Base-by-base conservation (phyloP, 2,888 invertebrate genomes). In the Eristalis arbustorum region DNA sequence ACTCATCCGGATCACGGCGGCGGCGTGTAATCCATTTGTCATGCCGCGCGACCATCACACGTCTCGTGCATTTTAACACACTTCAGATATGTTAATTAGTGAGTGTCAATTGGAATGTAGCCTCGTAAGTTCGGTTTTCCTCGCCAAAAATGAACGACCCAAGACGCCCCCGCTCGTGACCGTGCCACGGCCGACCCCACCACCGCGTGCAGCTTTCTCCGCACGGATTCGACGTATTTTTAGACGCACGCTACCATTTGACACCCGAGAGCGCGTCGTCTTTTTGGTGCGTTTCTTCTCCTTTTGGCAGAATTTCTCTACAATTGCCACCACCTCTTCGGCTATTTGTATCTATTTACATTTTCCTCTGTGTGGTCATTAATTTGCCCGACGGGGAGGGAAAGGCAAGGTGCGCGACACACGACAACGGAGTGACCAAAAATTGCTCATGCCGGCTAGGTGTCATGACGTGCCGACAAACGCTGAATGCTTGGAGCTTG, bases 171-270 rank as follows among this genome's bases (percentile, higher is more conserved):
- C 66, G 37, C 66, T 59, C 66, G 40, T 25, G 18, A 14, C 28
- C 31, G 57, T 74, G 74, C 59, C 64, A 57, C 67, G 37, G 31
- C 31, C 31, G 31, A 31, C 31, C 61, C 49, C 76, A 66, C 49
- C 76, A 66, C 23, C 68, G 11, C 11, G 4, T 28, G 42, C 49
- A 31, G 62, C 62, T 68, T 72, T 68, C 67, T 68, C 69, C 74
- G 62, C 57, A 8, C n/a, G n/a, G 31, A 31, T 31, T 31, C 31
- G 31, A 8, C 31, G 23, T 80, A 80, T 84, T 84, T 72, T 62
- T 62, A 67, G 49, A 31, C 40, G 71, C 79, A 18, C 40, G 61
- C 74, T 79, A 71, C 75, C 79, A 71, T 79, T 66, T 79, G 74
- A 83, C 83, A 83, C 59, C 73, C 42, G 64, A 83, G 67, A 61